A percentile compares a stretch with the other conserved stretches of the same genome.
Conservation (phyloP, 1,140 invertebrate genomes). For the Rhopalosiphum padi region DNA sequence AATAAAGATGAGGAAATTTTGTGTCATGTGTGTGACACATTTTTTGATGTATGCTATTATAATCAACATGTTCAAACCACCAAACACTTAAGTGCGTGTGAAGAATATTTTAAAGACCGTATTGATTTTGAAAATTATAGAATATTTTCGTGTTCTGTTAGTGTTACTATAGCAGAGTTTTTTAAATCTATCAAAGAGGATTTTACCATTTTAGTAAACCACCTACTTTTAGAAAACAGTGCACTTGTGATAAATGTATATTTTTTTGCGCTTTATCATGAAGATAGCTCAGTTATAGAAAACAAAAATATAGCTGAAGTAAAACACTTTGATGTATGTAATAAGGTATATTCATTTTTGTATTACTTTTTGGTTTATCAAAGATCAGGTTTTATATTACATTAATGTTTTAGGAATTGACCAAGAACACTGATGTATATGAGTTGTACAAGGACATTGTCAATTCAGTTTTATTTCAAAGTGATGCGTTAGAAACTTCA, state of each 20-base stretch:
- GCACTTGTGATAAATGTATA: not conserved
- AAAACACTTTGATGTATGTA: not conserved
- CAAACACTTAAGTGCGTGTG: not conserved
- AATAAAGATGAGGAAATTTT: not conserved
- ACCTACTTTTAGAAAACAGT: not conserved
- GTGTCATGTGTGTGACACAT: not conserved
- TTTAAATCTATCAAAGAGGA: not conserved
- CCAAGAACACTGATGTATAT: not conserved
- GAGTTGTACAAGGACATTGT: not conserved
- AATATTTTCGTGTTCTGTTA: not conserved
- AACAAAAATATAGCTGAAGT: constrained; percentile 24
- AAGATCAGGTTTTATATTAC: not conserved
- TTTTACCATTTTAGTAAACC: not conserved
- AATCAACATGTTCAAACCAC: not conserved
- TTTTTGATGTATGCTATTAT: not conserved
- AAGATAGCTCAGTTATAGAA: not conserved
- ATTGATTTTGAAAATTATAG: constrained; percentile 16
- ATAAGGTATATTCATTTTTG: not conserved
- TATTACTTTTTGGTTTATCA: not conserved
- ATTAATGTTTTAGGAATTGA: constrained; percentile 10
- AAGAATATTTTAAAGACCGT: not conserved
- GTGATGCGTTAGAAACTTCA: not conserved
- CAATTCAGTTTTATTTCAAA: not conserved
- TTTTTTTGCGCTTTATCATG: not conserved
- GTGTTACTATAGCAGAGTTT: not conserved